Percentiles rank a stretch among this genome's conserved stretches.
These are phyloP conservation scores for Bolinopsis microptera DNA, from an alignment of 37 sponge, comb jelly and placozoan genomes.

Conservation along the genomic window DNA sequence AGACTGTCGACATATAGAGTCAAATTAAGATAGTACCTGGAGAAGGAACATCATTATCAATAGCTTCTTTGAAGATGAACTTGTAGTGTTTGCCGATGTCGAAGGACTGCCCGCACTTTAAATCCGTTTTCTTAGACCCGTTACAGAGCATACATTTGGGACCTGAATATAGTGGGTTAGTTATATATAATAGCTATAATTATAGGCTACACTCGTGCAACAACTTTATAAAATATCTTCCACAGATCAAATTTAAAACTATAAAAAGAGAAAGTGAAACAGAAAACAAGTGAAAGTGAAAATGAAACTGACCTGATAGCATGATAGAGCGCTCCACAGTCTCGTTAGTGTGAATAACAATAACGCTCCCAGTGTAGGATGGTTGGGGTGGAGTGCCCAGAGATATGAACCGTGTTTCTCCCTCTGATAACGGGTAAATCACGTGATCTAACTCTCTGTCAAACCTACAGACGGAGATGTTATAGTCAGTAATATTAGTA, in stretches of 20 bases:
- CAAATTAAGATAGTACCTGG: no score
- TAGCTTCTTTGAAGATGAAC: not conserved
- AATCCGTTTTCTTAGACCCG: not conserved
- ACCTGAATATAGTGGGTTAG: no score
- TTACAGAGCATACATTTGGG: not conserved
- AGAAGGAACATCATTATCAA: conserved; percentile 1
- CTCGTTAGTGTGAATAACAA: conserved; percentile 3
- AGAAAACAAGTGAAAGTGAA: not conserved
- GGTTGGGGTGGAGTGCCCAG: not conserved
- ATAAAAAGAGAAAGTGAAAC: not conserved
- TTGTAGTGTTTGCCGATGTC: conserved; percentile 2
- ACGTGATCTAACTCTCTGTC: not conserved
- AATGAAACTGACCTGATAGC: not conserved
- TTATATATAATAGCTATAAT: no score
- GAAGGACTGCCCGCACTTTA: conserved; percentile 7
- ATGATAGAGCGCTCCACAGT: not conserved
- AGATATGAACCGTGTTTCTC: not conserved
- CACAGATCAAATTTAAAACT: no score
- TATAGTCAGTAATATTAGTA: no score
- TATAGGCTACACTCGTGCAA: no score
- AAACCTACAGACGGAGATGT: not conserved
- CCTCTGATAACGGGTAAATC: conserved; percentile 18
- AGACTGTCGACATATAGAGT: no score
- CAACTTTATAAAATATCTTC: no score
- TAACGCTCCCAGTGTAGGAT: not conserved